These are phyloP conservation scores for Odontomyia ornata DNA, from an alignment of 2,888 invertebrate genomes.

Conservation along the genomic window DNA sequence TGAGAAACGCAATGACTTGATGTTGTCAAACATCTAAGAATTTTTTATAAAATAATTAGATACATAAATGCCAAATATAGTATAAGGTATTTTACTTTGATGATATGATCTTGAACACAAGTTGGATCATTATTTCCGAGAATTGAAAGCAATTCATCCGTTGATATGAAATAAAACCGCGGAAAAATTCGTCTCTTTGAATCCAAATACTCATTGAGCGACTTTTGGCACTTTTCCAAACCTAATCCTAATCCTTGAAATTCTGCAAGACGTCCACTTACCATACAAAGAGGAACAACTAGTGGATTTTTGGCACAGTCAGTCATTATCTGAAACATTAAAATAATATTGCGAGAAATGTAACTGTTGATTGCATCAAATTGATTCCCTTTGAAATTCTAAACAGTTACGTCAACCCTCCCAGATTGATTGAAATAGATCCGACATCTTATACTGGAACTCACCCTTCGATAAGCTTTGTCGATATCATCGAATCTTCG, in stretches of 20 bases:
- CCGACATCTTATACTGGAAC: conserved; percentile 19
- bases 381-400: neutral
- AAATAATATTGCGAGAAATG: neutral
- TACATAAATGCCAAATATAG: neutral
- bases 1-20: conserved; percentile 76
- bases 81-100: conserved; percentile 71
- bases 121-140: conserved; percentile 85
- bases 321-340: conserved; percentile 88
- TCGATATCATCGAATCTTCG: conserved; percentile 91
- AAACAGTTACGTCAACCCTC: no score
- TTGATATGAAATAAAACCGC: conserved; percentile 92
- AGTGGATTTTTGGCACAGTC: conserved; percentile 82
- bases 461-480: conserved; percentile 77
- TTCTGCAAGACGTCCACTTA: conserved; percentile 77
- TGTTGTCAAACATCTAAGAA: conserved; percentile 88
- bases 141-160: conserved; percentile 89
- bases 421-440: neutral
- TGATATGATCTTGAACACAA: conserved; percentile 91
- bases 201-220: conserved; percentile 88
- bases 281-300: conserved; percentile 81
- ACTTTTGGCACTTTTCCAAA: conserved; percentile 90
- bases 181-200: conserved; percentile 88
- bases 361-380: neutral
- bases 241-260: conserved; percentile 77
- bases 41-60: neutral